Evolutionary conservation across 2,113 vertebrate species (phyloP), one percentile per base, ranked within the genome.

Genomic region (Hassar affinis): DNA sequence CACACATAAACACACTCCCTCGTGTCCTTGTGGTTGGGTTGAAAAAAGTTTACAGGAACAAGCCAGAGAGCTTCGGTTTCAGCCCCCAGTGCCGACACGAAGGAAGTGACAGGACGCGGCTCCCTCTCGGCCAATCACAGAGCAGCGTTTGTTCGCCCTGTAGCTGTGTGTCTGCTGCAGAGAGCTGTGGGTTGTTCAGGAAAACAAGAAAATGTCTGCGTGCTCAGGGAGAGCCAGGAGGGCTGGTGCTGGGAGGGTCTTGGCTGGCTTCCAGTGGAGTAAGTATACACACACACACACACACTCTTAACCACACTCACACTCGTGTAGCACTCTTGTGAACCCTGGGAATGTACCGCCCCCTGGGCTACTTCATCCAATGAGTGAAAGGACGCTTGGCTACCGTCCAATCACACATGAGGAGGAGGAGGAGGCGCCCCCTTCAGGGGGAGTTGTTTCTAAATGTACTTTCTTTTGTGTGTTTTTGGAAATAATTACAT

Each of bases 61-160:
- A 49, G n/a, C n/a, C 30, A 10, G 54, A 61, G 38, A 64, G 57
- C 25, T 62, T 47, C 35, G 38, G 54, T 18, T 15, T 72, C 42
- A n/a, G 22, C 74, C 71, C 38, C 71, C 77, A 57, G 49, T 20
- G 42, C 74, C 81, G 47, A 57, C 47, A 45, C 78, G 66, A 33
- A 85, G 66, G 80, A 83, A 85, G 80, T 84, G 80, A 20, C 33
- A 20, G 3, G 86, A 38, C 78, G 57, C 42, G 38, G 72, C 59
- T 75, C 11, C 20, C 42, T 69, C 4, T 56, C 69, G 85, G 86
- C 85, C 88, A 89, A 89, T 52, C n/a, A 62, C 52, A 68, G 38
- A 78, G 71, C 56, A 25, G 75, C 80, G 54, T 77, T 61, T 22
- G 54, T 74, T 76, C 80, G 61, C 45, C 10, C 64, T 45, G 35